Percentiles rank a stretch among this genome's conserved stretches.
phyloP scores from a whole-genome alignment of 1,140 invertebrate genomes.

The Babylonia areolata region DNA sequence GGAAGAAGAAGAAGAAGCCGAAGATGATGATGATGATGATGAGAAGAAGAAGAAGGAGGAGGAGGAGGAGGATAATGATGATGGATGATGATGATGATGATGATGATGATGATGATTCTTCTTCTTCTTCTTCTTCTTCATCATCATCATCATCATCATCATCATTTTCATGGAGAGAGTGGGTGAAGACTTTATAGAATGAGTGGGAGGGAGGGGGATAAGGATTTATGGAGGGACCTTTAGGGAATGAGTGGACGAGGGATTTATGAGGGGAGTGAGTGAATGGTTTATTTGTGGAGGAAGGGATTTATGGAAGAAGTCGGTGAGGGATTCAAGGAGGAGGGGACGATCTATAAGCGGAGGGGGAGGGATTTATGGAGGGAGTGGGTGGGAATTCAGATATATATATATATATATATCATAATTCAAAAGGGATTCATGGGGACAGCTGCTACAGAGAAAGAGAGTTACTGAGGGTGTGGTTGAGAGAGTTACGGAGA shows the following conservation, averaged over 20 bases:
- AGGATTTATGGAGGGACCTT: constrained; percentile 34
- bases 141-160: too few relatives aligned
- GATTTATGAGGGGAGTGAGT: constrained; percentile 23
- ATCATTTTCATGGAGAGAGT: neutral
- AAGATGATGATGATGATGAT: too few relatives aligned
- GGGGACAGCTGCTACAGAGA: neutral
- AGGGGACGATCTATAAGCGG: neutral
- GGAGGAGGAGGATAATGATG: too few relatives aligned
- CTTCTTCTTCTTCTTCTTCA: too few relatives aligned
- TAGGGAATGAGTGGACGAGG: constrained; percentile 41
- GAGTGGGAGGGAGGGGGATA: constrained; percentile 40
- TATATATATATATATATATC: too few relatives aligned
- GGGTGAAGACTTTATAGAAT: neutral
- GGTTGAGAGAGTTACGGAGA: neutral
- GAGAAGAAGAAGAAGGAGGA: too few relatives aligned
- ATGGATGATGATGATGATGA: too few relatives aligned
- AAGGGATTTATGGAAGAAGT: too few relatives aligned
- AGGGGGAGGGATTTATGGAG: neutral
- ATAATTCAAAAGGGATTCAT: constrained; percentile 5
- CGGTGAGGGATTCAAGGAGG: too few relatives aligned
- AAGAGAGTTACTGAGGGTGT: neutral
- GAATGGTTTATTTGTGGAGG: too few relatives aligned
- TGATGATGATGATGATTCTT: too few relatives aligned
- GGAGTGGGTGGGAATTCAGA: constrained; percentile 3
- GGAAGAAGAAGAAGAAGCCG: too few relatives aligned